Evolutionary conservation across 2,797 vertebrate species (phyloP), one percentile per base, ranked within the genome.

Genomic region (Rhinoraja longicauda): DNA sequence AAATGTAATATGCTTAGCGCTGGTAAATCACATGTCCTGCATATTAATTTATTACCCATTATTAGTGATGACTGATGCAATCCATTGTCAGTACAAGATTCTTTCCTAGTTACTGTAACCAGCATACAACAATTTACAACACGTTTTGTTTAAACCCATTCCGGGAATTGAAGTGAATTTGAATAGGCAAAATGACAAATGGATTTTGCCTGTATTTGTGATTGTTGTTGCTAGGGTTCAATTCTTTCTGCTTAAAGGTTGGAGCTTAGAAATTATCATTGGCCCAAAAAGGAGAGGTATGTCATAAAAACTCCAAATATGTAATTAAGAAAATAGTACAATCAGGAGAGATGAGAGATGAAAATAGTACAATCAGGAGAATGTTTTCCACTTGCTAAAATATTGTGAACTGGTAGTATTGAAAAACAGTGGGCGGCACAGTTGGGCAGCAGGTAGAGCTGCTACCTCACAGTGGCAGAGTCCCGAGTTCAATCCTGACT

Each of bases 31-130:
- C 76, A 77, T 77, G 12, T 36, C 13, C 76, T 77, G 12, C 76
- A 36, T 77, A 77, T 77, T 36, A 19, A 15, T 15, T 36, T 67
- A 36, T 32, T 78, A n/a, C n/a, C 9, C n/a, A 19, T 67, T 36
- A 88, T 92, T 73, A 32, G 64, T 91, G 32, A 17, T 92, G 90
- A 26, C 70, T 91, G 9, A 91, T 53, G 39, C 39, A 73, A 39
- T 10, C 70, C 10, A 6, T 72, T 45, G 70, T 91, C 67, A 57
- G 0, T 21, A 45, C 13, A 26, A 1, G 0, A 72, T 39, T 26
- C 21, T 26, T 59, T 73, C 36, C 67, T 13, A 5, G 32, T 91
- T 73, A 53, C 90, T 72, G 24, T 91, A 91, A 53, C 88, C 32
- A 24, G 86, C 9, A 32, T 21, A 29, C 19, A 73, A 39, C 81